Evolutionary conservation across 2,888 invertebrate genomes (phyloP).

Genomic region (Charanyca ferruginea): DNA sequence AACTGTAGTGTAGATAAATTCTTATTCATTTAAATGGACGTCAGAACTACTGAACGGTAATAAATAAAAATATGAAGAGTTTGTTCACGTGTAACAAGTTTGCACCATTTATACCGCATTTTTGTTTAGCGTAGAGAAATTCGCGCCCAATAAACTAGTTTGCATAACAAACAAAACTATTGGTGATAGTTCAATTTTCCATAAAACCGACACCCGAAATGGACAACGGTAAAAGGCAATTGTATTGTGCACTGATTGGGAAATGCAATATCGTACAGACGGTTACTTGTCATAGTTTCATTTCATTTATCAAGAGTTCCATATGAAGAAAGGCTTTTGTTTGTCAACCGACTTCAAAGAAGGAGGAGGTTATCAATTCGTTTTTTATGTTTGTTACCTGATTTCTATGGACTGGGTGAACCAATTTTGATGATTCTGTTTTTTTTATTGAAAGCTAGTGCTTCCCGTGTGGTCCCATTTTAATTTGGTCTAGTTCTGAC

Average conservation of each 20-base stretch:
- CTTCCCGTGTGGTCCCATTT: too few relatives aligned
- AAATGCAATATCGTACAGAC: not conserved
- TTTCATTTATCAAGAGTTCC: not conserved
- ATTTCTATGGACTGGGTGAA: too few relatives aligned
- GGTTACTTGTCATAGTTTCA: not conserved
- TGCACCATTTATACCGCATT: conserved; percentile 8
- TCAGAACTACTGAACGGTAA: not conserved
- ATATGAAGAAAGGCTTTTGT: not conserved
- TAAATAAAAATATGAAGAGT: not conserved
- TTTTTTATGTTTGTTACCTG: too few relatives aligned
- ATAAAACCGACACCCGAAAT: conserved; percentile 26
- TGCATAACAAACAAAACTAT: conserved; percentile 35
- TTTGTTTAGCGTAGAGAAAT: conserved; percentile 9
- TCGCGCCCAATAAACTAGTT: conserved; percentile 25
- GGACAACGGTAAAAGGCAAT: conserved; percentile 23
- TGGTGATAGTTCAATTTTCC: conserved; percentile 37
- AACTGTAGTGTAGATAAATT: not conserved
- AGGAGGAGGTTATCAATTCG: too few relatives aligned
- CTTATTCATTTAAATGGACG: not conserved
- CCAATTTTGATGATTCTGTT: too few relatives aligned
- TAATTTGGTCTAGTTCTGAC: too few relatives aligned
- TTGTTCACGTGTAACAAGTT: not conserved
- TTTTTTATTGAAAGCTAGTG: too few relatives aligned
- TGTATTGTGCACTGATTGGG: conserved; percentile 13
- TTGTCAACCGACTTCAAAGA: too few relatives aligned